These are phyloP conservation scores for Forficula auricularia DNA, from an alignment of 1,140 invertebrate genomes.

Conservation along the genomic window DNA sequence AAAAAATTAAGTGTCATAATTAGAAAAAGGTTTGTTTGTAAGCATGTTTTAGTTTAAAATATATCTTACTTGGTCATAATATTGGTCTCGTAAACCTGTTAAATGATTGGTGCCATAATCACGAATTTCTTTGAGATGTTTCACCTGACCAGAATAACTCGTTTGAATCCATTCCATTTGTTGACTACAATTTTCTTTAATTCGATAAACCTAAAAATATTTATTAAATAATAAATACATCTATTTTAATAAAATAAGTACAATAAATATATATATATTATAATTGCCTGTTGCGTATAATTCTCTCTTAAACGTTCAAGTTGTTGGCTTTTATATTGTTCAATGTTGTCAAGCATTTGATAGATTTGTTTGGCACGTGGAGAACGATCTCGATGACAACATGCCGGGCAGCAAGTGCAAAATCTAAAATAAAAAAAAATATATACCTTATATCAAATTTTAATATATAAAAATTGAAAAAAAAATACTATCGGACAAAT, in stretches of 20 bases:
- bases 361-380: slow-evolving; percentile 66
- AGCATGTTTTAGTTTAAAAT: neutral
- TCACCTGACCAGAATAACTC: slow-evolving; percentile 73
- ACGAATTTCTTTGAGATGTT: slow-evolving; percentile 70
- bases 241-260: slow-evolving; percentile 2
- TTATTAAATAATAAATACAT: slow-evolving; percentile 3
- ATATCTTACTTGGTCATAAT: slow-evolving; percentile 66
- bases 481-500: too few relatives aligned
- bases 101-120: slow-evolving; percentile 79
- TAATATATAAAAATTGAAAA: neutral
- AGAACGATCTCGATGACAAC: slow-evolving; percentile 40
- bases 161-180: slow-evolving; percentile 86
- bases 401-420: slow-evolving; percentile 43
- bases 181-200: slow-evolving; percentile 79
- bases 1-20: slow-evolving; percentile 14
- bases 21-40: neutral
- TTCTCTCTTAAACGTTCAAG: slow-evolving; percentile 75
- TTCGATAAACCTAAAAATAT: slow-evolving; percentile 50
- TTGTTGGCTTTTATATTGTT: slow-evolving; percentile 75
- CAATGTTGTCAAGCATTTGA: slow-evolving; percentile 72
- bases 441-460: neutral
- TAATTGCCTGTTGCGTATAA: slow-evolving; percentile 65
- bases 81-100: slow-evolving; percentile 70
- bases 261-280: neutral
- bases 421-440: slow-evolving; percentile 11